These are phyloP conservation scores for Melanostigma gelatinosum DNA, from an alignment of 2,113 vertebrate species.

Conservation along the genomic window DNA sequence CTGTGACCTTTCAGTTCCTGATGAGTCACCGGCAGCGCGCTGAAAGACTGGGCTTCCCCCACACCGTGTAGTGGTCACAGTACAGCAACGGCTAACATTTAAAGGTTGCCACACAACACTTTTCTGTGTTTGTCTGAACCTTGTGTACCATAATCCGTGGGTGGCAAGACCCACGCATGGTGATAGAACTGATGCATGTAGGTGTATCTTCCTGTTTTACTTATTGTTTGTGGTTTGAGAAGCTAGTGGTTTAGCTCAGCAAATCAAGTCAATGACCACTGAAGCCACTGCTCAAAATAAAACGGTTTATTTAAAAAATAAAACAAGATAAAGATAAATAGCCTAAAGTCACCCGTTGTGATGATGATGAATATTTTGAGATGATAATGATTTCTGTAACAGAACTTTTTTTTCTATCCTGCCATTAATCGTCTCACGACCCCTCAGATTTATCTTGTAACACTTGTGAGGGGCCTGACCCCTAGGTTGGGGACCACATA, in stretches of 20 bases:
- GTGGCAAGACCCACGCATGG: conserved; percentile 17
- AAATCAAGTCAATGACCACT: conserved; percentile 11
- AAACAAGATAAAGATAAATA: neutral
- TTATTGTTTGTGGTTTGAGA: neutral
- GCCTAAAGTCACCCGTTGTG: neutral
- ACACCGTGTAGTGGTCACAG: conserved; percentile 26
- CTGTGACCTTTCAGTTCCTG: conserved; percentile 72
- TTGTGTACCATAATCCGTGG: conserved; percentile 23
- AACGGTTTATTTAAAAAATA: conserved; percentile 9
- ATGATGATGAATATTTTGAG: neutral
- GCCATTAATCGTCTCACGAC: neutral
- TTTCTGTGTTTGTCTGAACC: conserved; percentile 41
- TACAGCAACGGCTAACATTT: conserved; percentile 65
- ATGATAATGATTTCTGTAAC: neutral
- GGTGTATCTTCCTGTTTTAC: conserved; percentile 6
- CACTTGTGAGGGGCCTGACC: neutral
- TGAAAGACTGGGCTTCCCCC: conserved; percentile 68
- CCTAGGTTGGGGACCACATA: neutral
- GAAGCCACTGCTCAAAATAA: conserved; percentile 3
- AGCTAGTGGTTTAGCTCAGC: neutral
- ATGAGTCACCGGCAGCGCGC: conserved; percentile 68
- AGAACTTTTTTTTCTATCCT: neutral
- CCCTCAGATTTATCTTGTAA: neutral
- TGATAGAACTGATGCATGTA: conserved; percentile 27
- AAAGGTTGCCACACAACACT: conserved; percentile 66